phyloP scores from a whole-genome alignment of 2,888 invertebrate species.

The Nomada flava region DNA sequence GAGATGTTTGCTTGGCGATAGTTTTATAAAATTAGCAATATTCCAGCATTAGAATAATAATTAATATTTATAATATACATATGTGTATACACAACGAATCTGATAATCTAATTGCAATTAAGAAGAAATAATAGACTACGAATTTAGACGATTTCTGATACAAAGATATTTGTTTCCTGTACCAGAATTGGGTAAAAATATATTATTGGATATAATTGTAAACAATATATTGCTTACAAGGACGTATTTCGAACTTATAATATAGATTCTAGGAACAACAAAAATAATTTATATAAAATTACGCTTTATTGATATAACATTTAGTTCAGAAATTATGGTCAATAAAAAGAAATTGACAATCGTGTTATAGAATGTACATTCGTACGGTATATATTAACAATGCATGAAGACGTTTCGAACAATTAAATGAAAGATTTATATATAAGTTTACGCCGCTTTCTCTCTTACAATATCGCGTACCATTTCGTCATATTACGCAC shows the following conservation, averaged over 20 bases:
- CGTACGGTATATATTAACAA: constrained; percentile 25
- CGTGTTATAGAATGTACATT: constrained; percentile 41
- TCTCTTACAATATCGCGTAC: neutral
- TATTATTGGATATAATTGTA: neutral
- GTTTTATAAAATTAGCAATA: no score
- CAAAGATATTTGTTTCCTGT: no score
- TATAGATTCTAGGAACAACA: neutral
- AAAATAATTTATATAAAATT: constrained; percentile 59
- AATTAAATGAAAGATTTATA: constrained; percentile 13
- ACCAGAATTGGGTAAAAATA: no score
- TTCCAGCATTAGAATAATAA: no score
- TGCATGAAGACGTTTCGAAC: constrained; percentile 32
- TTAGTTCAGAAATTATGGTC: constrained; percentile 23
- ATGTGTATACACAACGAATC: no score
- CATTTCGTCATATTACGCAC: neutral
- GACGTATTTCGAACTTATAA: neutral
- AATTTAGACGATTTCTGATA: no score
- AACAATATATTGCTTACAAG: neutral
- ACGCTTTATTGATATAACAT: constrained; percentile 57
- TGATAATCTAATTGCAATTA: no score
- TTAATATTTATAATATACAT: no score
- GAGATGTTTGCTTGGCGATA: no score
- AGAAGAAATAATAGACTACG: no score
- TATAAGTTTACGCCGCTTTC: neutral
- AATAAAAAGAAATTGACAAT: constrained; percentile 50